Evolutionary conservation across 1,140 invertebrate species (phyloP), one percentile per base, ranked within the genome.

Genomic region (Bombus picipes): DNA sequence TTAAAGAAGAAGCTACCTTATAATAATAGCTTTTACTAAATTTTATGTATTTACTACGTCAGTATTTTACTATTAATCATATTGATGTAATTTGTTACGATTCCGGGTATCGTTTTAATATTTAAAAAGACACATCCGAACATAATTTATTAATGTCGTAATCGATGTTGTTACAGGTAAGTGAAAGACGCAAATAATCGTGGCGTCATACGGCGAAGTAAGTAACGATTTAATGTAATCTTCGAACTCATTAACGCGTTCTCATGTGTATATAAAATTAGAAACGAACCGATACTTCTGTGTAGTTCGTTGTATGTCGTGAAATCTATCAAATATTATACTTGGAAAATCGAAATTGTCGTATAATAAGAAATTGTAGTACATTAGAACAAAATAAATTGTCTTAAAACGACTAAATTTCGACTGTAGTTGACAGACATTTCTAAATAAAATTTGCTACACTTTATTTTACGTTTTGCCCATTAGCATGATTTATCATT

Each of bases 101-200:
- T 53, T 53, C 6, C 47, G 47, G 2, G 4, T 28, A 28, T 28
- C 28, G 10, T 13, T 62, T 5, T n/a, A 62, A n/a, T n/a, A 22
- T 22, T 34, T 66, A 34, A 18, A 18, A 9, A 66, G 18, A 18
- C 10, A 71, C 28, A 2, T 39, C 2, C 1, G 2, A 71, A 3
- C 12, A 4, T 37, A 39, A 53, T 81, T 57, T 39, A 32, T 13
- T 41, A 32, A 32, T 28, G 25, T 66, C 22, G 43, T 3, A 8
- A 53, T 53, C 18, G 47, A 53, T 22, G 47, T 53, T 59, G 39
- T 84, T 84, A 43, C 65, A 84, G 66, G 82, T 78, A 71, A 84
- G 82, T 79, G n/a, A 70, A 0, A 8, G 41, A 28, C 18, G 9
- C 15, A 10, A 68, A 39, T 1, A 43, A 53, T 18, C 3, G 9